Conservation (phyloP, 2,113 vertebrate species). For the Siphamia tubifer region DNA sequence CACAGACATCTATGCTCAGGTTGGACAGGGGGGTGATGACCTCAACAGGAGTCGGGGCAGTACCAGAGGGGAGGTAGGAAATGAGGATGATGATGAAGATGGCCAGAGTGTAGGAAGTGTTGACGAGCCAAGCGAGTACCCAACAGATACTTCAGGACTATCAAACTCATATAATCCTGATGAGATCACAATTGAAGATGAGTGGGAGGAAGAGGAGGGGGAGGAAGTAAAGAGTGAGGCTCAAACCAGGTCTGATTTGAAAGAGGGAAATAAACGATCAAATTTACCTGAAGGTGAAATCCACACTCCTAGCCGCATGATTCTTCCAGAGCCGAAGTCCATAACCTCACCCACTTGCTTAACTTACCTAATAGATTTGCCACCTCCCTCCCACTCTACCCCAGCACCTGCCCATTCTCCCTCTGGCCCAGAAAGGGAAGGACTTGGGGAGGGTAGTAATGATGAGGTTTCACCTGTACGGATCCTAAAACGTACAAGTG, state of each 20-base stretch:
- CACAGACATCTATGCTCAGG: constrained; percentile 86
- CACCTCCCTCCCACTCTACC: constrained; percentile 78
- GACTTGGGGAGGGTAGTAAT: background rate
- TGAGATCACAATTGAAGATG: constrained; percentile 93
- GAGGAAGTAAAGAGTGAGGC: constrained; percentile 31
- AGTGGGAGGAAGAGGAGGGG: constrained; percentile 84
- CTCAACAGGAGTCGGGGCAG: constrained; percentile 55
- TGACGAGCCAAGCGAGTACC: constrained; percentile 91
- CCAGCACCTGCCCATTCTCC: constrained; percentile 56
- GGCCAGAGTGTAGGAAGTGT: constrained; percentile 78
- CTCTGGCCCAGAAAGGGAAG: constrained; percentile 48
- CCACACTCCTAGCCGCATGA: constrained; percentile 71
- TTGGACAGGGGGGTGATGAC: constrained; percentile 68
- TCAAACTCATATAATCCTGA: constrained; percentile 91
- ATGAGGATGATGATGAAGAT: constrained; percentile 78
- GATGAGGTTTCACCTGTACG: constrained; percentile 44
- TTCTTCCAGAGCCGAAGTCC: constrained; percentile 69
- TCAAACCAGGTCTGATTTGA: constrained; percentile 73
- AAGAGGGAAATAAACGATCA: constrained; percentile 35
- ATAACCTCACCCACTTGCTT: constrained; percentile 69
- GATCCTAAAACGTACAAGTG: constrained; percentile 83
- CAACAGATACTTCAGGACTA: constrained; percentile 86
- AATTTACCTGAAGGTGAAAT: background rate
- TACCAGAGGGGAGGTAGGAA: constrained; percentile 64
- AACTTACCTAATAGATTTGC: constrained; percentile 33